Percentiles rank a stretch among this genome's conserved stretches.
These are phyloP conservation scores for Asarcornis scutulata DNA, from an alignment of 2,113 vertebrate genomes.

Conservation along the genomic window DNA sequence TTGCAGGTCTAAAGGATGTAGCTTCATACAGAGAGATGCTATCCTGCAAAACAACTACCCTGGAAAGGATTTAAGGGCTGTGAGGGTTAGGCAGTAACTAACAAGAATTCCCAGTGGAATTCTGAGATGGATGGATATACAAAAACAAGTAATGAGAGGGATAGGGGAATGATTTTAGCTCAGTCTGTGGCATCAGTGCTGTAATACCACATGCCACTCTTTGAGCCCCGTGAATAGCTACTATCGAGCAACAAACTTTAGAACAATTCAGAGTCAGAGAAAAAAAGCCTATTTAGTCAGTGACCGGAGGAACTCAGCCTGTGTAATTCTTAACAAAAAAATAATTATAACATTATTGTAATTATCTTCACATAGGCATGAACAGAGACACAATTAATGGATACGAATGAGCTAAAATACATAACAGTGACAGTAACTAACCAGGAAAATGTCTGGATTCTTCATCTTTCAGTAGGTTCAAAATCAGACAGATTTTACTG, in stretches of 20 bases:
- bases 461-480: not conserved
- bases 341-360: not conserved
- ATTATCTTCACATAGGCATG: not conserved
- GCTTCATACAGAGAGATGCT: not conserved
- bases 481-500: not conserved
- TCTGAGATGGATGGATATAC: not conserved
- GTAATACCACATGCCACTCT: not conserved
- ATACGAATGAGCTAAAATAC: not conserved
- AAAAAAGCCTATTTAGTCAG: not conserved
- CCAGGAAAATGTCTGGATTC: not conserved
- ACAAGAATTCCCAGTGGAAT: not conserved
- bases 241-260: not conserved
- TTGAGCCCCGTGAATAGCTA: not conserved
- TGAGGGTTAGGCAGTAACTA: not conserved
- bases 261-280: not conserved
- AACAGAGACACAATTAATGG: not conserved
- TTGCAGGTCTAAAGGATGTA: not conserved
- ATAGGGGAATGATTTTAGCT: not conserved
- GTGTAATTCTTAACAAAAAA: not conserved
- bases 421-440: not conserved
- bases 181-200: not conserved
- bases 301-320: not conserved
- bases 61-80: not conserved
- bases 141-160: not conserved
- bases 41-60: constrained; percentile 16